Evolutionary conservation across 2,888 invertebrate species (phyloP).

Genomic region (Temnothorax rugatulus): DNA sequence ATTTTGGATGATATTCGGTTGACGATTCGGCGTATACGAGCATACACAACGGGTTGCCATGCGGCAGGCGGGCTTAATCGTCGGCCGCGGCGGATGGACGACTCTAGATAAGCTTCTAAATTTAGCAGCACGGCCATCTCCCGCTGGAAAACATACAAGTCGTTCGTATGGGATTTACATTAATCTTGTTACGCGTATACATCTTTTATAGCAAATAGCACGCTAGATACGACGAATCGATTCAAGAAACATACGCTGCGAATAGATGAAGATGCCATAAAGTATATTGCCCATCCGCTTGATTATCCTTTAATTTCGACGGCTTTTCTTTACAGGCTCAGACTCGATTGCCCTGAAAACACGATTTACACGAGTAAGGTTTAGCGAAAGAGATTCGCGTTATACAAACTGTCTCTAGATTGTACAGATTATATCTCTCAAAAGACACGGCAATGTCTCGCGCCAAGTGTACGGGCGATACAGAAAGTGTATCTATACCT

Average conservation of each 20-base stretch:
- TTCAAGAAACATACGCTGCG: not conserved
- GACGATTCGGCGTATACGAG: not conserved
- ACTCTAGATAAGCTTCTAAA: conserved; percentile 39
- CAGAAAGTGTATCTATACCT: no score
- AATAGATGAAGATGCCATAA: not conserved
- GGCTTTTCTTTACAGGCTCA: not conserved
- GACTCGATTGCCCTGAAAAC: not conserved
- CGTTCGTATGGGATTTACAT: not conserved
- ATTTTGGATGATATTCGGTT: not conserved
- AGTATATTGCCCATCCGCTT: not conserved
- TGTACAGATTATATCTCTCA: not conserved
- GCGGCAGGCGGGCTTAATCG: conserved; percentile 24
- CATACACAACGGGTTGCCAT: conserved; percentile 36
- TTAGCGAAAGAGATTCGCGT: no score
- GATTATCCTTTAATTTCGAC: not conserved
- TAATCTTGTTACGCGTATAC: not conserved
- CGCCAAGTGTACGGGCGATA: no score
- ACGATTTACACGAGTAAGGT: no score
- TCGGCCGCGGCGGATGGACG: conserved; percentile 1
- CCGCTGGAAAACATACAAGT: not conserved
- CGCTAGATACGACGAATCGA: not conserved
- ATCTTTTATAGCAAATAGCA: not conserved
- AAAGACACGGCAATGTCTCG: no score
- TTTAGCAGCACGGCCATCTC: not conserved
- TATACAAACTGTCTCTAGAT: not conserved